Evolutionary conservation across 2,888 invertebrate genomes (phyloP), one percentile per base, ranked within the genome.

Genomic region (Hartigia nigra): DNA sequence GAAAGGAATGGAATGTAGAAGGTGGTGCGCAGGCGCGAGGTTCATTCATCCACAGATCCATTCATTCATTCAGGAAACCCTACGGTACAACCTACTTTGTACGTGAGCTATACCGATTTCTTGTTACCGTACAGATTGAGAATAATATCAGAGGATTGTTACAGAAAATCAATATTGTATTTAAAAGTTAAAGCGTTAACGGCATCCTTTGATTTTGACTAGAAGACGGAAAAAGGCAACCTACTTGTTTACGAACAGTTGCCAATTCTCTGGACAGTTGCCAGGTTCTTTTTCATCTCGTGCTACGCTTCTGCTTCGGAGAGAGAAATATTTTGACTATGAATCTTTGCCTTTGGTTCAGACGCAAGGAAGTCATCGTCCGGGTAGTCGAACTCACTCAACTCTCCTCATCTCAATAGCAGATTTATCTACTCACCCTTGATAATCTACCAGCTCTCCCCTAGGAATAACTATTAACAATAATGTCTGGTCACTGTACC

Each of bases 1-100:
- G 83, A 84, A 82, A 81, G 81, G 82, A 85, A 85, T 85, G 85
- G 86, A 86, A 85, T 85, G 79, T 77, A 82, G 78, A 39, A 75
- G 70, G 69, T 70, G 11, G n/a, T 39, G 80, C 82, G 83, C 82
- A 82, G 84, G 85, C 86, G 86, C 77, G 77, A 70, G 70, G 70
- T 72, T 86, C 86, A 86, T 82, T 86, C 86, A 82, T 79, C 79
- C 75, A 78, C 74, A 78, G 81, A 82, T 84, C 77, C 80, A 77
- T 83, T 83, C 86, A 82, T 84, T 85, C 84, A 35, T 77, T 78
- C 39, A 11, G 12, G 74, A 79, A 72, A 23, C 31, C 72, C 72
- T 72, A 72, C 72, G 72, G 31, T 12, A 34, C 72, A 34, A 9
- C 72, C 32, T 31, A 31, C 32, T 32, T 32, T 31, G 1, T 12